A percentile compares a stretch with the other conserved stretches of the same genome.
Evolutionary conservation across 2,113 vertebrate species (phyloP).

Genomic region (Sclerurus mexicanus): DNA sequence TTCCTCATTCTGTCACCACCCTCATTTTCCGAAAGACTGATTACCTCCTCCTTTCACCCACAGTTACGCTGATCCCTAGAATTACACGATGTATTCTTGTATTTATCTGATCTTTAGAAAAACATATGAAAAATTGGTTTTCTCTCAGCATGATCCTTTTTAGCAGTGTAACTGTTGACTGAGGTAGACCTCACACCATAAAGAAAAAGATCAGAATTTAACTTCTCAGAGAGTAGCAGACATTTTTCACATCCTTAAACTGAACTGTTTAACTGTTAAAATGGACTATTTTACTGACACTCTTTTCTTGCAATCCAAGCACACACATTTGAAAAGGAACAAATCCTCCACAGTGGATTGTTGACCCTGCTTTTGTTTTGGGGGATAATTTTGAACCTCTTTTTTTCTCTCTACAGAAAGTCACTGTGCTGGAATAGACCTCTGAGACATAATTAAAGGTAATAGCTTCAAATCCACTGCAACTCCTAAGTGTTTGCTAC

Average conservation of each 20-base stretch:
- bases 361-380: not conserved
- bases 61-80: not conserved
- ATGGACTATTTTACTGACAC: not conserved
- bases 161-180: not conserved
- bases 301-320: not conserved
- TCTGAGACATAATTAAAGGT: conserved; percentile 32
- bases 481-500: not conserved
- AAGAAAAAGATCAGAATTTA: not conserved
- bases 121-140: not conserved
- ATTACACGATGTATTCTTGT: not conserved
- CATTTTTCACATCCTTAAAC: not conserved
- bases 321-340: not conserved
- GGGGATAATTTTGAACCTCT: not conserved
- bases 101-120: not conserved
- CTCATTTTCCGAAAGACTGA: not conserved
- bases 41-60: not conserved
- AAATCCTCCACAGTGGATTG: not conserved
- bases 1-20: not conserved
- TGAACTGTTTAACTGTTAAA: not conserved
- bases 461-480: not conserved
- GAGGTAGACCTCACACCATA: not conserved
- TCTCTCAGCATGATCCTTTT: not conserved
- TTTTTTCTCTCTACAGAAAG: not conserved
- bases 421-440: not conserved
- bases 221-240: not conserved